Conservation (phyloP, 64 coral and sea anemone species). For the Trachythela sp. region DNA sequence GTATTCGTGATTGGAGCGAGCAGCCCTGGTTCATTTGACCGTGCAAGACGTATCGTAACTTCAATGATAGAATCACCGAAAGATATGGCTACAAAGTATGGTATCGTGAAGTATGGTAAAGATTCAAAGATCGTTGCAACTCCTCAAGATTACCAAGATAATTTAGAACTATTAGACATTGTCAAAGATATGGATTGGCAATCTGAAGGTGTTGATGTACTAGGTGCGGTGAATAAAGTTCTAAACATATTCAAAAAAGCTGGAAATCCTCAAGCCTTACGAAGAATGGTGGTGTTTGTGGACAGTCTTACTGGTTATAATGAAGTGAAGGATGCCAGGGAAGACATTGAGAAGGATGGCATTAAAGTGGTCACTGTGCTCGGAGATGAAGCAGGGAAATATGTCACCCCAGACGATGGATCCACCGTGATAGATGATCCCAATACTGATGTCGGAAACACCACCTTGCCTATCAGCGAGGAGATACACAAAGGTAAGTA, state of each 20-base stretch:
- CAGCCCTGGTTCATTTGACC: neutral
- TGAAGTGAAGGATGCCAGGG: neutral
- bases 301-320: neutral
- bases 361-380: neutral
- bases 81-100: neutral
- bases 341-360: neutral
- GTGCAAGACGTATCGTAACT: neutral
- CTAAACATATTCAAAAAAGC: constrained; percentile 50
- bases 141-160: neutral
- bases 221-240: constrained; percentile 48
- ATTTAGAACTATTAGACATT: neutral
- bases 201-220: neutral
- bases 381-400: neutral
- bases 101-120: neutral
- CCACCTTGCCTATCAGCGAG: neutral
- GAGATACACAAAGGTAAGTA: neutral
- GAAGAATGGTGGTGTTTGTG: neutral
- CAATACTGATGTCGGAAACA: neutral
- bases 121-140: neutral
- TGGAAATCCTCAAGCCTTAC: constrained; percentile 35
- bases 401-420: neutral
- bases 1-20: neutral
- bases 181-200: neutral
- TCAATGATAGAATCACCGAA: neutral
- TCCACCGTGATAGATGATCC: neutral